A percentile compares a stretch with the other conserved stretches of the same genome.
phyloP scores from a whole-genome alignment of 2,797 vertebrate species.

The Xiphorhynchus erythropygius region DNA sequence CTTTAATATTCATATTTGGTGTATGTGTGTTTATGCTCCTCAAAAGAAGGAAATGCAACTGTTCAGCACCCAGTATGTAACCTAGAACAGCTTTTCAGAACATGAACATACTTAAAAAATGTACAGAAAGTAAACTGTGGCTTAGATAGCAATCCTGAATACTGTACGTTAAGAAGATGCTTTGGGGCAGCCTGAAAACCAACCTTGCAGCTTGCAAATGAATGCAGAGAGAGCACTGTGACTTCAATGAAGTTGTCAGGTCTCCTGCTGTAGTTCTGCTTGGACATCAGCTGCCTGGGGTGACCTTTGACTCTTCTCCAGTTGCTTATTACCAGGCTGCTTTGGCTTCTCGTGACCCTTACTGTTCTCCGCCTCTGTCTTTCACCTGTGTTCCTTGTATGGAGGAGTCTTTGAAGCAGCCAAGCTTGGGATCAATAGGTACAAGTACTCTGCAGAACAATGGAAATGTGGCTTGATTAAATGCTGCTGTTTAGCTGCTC shows the following conservation, averaged over 20 bases:
- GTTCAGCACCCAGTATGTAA: not conserved
- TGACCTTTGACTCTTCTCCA: slow-evolving; percentile 76
- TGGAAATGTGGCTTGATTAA: slow-evolving; percentile 50
- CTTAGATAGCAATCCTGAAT: not conserved
- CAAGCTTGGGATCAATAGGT: slow-evolving; percentile 75
- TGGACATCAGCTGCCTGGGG: slow-evolving; percentile 78
- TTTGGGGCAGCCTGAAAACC: not conserved
- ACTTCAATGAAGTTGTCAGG: slow-evolving; percentile 27
- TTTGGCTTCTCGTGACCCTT: slow-evolving; percentile 72
- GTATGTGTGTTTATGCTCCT: not conserved
- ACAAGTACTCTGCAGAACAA: slow-evolving; percentile 2
- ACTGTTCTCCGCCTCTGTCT: slow-evolving; percentile 67
- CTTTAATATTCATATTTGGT: not conserved
- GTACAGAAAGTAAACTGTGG: not conserved
- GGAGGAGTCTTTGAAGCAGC: slow-evolving; percentile 74
- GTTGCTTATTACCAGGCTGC: slow-evolving; percentile 71
- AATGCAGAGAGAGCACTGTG: not conserved
- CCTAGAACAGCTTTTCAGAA: not conserved
- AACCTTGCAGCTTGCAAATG: not conserved
- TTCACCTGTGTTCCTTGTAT: slow-evolving; percentile 79
- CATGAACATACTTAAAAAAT: not conserved
- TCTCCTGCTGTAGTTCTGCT: slow-evolving; percentile 71
- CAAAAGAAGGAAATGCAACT: not conserved
- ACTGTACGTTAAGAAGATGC: not conserved
- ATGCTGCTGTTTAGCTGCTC: slow-evolving; percentile 65